Evolutionary conservation across 2,888 invertebrate genomes (phyloP).

Genomic region (Heliconius ismenius): DNA sequence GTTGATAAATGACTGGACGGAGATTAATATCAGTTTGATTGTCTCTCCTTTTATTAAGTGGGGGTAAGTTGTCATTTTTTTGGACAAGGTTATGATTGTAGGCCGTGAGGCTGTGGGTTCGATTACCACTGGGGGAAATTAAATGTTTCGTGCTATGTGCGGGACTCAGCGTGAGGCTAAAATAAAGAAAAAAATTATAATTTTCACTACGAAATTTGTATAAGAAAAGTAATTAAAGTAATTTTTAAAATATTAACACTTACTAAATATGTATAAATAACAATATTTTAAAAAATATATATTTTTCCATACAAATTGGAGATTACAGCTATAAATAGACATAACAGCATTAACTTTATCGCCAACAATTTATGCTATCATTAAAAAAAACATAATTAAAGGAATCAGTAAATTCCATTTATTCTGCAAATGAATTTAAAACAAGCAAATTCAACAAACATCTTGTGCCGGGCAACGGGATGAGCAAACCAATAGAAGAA

Average conservation of each 20-base stretch:
- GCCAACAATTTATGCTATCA: not conserved
- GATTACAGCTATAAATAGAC: too few species aligned
- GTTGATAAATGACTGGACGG: slow-evolving; percentile 62
- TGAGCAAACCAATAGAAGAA: slow-evolving; percentile 32
- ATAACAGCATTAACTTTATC: too few species aligned
- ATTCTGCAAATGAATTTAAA: slow-evolving; percentile 1
- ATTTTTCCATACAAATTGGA: too few species aligned
- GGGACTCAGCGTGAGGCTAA: too few species aligned
- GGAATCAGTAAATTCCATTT: not conserved
- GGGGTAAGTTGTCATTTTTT: slow-evolving; percentile 15
- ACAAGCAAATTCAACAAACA: slow-evolving; percentile 11
- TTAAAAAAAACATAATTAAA: not conserved
- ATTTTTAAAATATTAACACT: too few species aligned
- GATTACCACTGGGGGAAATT: not conserved
- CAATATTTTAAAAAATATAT: too few species aligned
- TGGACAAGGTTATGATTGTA: not conserved
- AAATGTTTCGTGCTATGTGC: not conserved
- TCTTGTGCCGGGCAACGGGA: slow-evolving; percentile 11
- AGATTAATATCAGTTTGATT: slow-evolving; percentile 41
- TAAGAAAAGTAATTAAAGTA: too few species aligned
- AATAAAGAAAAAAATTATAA: too few species aligned
- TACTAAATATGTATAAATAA: too few species aligned
- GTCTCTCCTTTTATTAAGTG: slow-evolving; percentile 40
- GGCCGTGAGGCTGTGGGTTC: not conserved
- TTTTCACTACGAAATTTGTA: too few species aligned